Percentiles rank a stretch among this genome's conserved stretches.
Conservation (phyloP, 2,113 vertebrate genomes). For the Pholis gunnellus region DNA sequence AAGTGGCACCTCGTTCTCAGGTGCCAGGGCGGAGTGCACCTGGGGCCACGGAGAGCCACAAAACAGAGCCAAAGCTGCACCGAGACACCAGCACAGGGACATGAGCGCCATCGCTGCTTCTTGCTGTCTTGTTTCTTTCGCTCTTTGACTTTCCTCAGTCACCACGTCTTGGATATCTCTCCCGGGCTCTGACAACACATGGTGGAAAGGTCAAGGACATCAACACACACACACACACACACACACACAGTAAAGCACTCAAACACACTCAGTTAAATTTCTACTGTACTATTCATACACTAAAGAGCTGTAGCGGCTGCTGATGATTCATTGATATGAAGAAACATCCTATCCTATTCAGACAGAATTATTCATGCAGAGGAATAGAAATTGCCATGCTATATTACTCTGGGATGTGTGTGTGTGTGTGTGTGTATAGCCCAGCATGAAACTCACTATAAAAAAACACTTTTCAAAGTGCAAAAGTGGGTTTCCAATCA, state of each 20-base stretch:
- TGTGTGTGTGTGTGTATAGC: conserved; percentile 68
- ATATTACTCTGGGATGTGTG: conserved; percentile 75
- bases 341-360: conserved; percentile 79
- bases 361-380: conserved; percentile 84
- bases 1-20: conserved; percentile 85
- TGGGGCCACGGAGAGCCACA: conserved; percentile 60
- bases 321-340: conserved; percentile 81
- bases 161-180: conserved; percentile 32
- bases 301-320: conserved; percentile 67
- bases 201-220: conserved; percentile 66
- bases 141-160: conserved; percentile 14
- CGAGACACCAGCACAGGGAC: conserved; percentile 67
- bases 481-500: conserved; percentile 69
- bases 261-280: conserved; percentile 38
- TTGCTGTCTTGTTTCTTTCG: neutral
- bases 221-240: conserved; percentile 14
- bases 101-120: conserved; percentile 49
- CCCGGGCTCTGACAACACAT: conserved; percentile 44
- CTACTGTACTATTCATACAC: conserved; percentile 50
- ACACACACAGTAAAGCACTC: neutral
- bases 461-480: conserved; percentile 78
- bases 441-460: conserved; percentile 72
- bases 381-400: conserved; percentile 74
- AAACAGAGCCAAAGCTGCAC: conserved; percentile 63
- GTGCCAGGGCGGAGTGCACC: conserved; percentile 63